Conservation (phyloP, 2,888 invertebrate genomes). For the Diplazon laetatorius region DNA sequence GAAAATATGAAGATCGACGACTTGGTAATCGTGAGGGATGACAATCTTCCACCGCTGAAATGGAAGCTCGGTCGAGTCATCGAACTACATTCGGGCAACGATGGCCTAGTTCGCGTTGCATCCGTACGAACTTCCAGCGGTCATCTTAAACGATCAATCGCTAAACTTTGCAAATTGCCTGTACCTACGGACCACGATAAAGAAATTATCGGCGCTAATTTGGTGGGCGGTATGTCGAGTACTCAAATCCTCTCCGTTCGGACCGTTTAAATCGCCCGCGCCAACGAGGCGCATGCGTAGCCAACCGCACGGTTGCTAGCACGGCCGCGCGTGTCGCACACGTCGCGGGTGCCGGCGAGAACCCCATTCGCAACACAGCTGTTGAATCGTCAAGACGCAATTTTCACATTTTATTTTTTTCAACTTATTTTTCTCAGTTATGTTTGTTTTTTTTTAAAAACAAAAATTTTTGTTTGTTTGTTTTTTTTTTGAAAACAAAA, state of each 20-base stretch:
- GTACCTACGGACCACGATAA: neutral
- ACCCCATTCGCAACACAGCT: neutral
- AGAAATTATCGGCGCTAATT: conserved; percentile 18
- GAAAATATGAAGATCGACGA: no score
- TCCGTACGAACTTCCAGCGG: conserved; percentile 4
- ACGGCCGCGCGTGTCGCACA: no score
- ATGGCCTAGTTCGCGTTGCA: conserved; percentile 4
- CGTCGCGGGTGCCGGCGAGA: neutral
- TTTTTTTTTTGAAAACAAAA: no score
- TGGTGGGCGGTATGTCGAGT: conserved; percentile 35
- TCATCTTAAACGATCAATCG: conserved; percentile 16
- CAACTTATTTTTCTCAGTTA: no score
- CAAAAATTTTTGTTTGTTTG: no score
- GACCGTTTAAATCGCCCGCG: no score
- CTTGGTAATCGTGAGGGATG: conserved; percentile 3
- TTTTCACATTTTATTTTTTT: no score
- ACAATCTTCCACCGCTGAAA: neutral
- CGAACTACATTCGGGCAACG: neutral
- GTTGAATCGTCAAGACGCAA: neutral
- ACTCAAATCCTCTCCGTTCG: no score
- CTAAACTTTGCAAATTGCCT: conserved; percentile 41
- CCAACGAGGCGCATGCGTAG: no score
- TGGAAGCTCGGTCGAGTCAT: conserved; percentile 9
- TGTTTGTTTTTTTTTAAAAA: no score
- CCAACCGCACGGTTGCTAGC: no score